Conservation (phyloP, 2,113 vertebrate genomes). For the Rousettus leschenaultii region DNA sequence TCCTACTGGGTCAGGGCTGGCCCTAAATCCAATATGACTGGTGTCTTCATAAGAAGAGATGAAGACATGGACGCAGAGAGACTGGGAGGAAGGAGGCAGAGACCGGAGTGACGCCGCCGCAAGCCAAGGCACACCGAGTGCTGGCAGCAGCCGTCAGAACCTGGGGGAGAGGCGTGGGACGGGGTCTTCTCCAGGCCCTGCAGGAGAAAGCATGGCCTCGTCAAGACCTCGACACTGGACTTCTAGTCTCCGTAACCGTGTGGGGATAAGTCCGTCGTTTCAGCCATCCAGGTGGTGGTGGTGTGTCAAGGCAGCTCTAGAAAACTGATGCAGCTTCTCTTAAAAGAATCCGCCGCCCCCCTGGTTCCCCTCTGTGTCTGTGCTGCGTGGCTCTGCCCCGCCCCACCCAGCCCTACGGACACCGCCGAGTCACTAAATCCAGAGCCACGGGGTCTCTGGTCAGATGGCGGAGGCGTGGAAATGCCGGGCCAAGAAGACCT, state of each 20-base stretch:
- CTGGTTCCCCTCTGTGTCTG: not conserved
- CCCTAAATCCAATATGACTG: not conserved
- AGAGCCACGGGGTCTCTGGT: not conserved
- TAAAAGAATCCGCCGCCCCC: not conserved
- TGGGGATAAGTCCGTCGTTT: not conserved
- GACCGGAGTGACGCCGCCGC: not conserved
- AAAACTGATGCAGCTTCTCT: not conserved
- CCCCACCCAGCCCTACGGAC: not conserved
- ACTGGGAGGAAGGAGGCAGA: not conserved
- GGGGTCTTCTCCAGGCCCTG: no score
- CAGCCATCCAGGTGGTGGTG: not conserved
- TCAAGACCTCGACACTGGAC: not conserved
- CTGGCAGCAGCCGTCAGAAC: fast-evolving
- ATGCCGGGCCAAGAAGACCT: not conserved
- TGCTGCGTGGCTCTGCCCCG: not conserved
- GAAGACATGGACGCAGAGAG: not conserved
- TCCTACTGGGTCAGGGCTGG: not conserved
- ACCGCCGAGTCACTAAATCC: not conserved
- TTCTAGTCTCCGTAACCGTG: not conserved
- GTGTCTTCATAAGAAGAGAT: not conserved
- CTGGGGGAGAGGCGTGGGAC: not conserved
- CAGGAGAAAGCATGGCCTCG: not conserved
- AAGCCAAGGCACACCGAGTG: not conserved
- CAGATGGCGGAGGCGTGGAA: not conserved
- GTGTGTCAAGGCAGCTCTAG: not conserved